Evolutionary conservation across 92 coral and sea anemone species (phyloP).

Genomic region (Pocillopora grandis): DNA sequence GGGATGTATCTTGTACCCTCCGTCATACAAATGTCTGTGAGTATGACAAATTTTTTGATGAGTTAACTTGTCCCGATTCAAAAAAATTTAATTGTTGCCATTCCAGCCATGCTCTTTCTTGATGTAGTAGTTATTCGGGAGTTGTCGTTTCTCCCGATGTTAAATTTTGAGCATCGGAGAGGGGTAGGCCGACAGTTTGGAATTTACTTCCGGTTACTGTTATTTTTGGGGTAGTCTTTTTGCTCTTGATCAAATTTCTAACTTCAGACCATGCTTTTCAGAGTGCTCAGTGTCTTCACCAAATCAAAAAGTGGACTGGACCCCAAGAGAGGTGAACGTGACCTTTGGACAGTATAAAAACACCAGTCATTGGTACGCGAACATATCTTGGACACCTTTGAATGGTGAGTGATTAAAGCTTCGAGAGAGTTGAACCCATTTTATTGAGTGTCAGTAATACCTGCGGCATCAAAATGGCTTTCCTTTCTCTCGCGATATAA

Average conservation of each 20-base stretch:
- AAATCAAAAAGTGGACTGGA: background rate
- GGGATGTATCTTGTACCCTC: no score
- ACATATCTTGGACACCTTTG: slow-evolving; percentile 24
- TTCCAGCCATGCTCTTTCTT: no score
- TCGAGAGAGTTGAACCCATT: background rate
- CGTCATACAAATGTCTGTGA: no score
- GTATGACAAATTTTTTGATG: no score
- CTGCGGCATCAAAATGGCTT: background rate
- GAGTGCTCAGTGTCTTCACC: slow-evolving; percentile 11
- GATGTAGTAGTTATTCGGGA: no score
- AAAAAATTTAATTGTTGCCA: no score
- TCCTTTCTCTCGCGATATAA: background rate
- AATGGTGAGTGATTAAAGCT: slow-evolving; percentile 3
- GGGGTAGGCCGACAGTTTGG: no score
- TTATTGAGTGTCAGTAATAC: background rate
- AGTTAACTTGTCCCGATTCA: no score
- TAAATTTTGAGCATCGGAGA: no score
- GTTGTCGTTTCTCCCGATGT: no score
- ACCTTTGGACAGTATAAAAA: slow-evolving; percentile 17
- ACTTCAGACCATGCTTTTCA: background rate
- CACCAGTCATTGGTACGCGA: slow-evolving; percentile 19
- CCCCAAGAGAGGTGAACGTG: slow-evolving; percentile 4
- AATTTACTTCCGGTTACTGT: no score
- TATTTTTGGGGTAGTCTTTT: no score
- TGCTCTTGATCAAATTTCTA: background rate